Conservation (phyloP, 1,140 invertebrate genomes). For the Thaumatotibia leucotreta region DNA sequence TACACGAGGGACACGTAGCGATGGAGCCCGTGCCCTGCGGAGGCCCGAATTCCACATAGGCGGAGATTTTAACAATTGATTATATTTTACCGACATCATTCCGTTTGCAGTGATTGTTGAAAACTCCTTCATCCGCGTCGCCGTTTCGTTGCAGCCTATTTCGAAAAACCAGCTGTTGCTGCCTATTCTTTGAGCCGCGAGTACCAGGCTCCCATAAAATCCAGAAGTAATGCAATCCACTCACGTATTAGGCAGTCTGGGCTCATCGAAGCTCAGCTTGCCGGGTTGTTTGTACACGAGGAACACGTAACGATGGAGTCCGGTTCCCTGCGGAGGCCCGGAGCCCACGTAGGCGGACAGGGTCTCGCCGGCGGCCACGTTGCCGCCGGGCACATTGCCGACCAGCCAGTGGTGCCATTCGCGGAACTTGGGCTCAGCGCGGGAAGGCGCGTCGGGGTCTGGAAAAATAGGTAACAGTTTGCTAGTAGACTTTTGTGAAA, state of each 20-base stretch:
- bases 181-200: too few relatives aligned
- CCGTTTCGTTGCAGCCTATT: too few relatives aligned
- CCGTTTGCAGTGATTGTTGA: too few relatives aligned
- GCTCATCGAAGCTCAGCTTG: constrained; percentile 82
- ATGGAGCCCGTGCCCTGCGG: constrained; percentile 90
- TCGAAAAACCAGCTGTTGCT: too few relatives aligned
- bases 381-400: constrained; percentile 90
- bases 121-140: too few relatives aligned
- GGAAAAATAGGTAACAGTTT: neutral
- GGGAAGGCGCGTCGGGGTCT: constrained; percentile 94
- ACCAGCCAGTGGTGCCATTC: constrained; percentile 97
- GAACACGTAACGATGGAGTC: constrained; percentile 94
- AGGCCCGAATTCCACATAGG: constrained; percentile 91
- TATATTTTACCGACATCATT: too few relatives aligned
- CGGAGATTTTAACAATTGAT: too few relatives aligned
- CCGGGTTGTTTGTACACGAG: constrained; percentile 89
- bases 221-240: constrained; percentile 3
- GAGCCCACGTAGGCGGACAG: constrained; percentile 90
- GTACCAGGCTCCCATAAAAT: neutral
- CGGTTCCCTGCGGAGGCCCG: constrained; percentile 89
- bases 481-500: too few relatives aligned
- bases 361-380: constrained; percentile 83
- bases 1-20: constrained; percentile 94
- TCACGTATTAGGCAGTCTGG: constrained; percentile 79
- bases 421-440: constrained; percentile 85